phyloP scores from a whole-genome alignment of 2,113 vertebrate species.

The Rhadina sibilatrix region DNA sequence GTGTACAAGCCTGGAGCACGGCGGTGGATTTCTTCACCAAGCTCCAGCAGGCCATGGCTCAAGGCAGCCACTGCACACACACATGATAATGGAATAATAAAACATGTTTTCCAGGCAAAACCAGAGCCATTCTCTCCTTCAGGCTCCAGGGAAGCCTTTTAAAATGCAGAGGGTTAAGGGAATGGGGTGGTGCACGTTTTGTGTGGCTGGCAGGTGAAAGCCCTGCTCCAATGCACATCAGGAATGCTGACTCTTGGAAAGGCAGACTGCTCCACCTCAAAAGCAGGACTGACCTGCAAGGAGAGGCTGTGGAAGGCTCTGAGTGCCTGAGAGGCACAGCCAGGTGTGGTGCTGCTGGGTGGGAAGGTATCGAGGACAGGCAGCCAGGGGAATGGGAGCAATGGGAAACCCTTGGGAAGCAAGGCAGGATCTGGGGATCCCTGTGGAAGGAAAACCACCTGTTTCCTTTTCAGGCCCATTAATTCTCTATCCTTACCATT shows the following conservation, averaged over 20 bases:
- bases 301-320: not conserved
- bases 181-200: not conserved
- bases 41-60: not conserved
- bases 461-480: not conserved
- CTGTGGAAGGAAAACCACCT: not conserved
- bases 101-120: not conserved
- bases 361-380: not conserved
- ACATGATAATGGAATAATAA: not conserved
- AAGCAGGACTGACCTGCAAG: not conserved
- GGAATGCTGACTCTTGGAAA: conserved; percentile 32
- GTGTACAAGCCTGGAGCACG: not conserved
- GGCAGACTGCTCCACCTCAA: not conserved
- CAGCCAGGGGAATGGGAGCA: not conserved
- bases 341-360: not conserved
- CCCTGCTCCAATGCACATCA: not conserved
- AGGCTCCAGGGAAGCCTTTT: not conserved
- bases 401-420: not conserved
- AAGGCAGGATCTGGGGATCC: not conserved
- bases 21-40: not conserved
- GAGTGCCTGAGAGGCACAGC: not conserved
- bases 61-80: not conserved
- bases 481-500: not conserved
- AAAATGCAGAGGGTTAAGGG: not conserved
- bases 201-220: not conserved
- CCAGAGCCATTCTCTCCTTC: not conserved